Percentiles rank a stretch among this genome's conserved stretches.
phyloP scores from a whole-genome alignment of 2,888 invertebrate genomes.

The Pyralis farinalis region DNA sequence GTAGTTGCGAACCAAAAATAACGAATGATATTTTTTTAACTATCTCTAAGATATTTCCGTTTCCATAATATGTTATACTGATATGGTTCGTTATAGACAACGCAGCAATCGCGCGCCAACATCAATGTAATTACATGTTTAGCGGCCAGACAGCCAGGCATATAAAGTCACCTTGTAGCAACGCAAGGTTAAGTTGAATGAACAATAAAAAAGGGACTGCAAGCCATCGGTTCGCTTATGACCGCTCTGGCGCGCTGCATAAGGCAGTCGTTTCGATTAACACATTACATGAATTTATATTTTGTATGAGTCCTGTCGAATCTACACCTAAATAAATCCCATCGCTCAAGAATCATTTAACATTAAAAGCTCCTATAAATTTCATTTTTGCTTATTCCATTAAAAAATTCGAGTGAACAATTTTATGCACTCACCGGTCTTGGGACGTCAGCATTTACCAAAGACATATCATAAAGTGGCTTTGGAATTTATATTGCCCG shows the following conservation, averaged over 20 bases:
- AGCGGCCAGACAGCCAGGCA: constrained; percentile 73
- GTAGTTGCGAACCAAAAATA: constrained; percentile 19
- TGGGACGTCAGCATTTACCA: background rate
- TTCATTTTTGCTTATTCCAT: background rate
- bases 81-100: constrained; percentile 69
- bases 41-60: constrained; percentile 1
- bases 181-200: constrained; percentile 74
- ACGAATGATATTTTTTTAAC: constrained; percentile 14
- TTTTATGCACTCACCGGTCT: background rate
- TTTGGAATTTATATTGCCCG: background rate
- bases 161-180: constrained; percentile 76
- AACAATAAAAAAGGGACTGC: constrained; percentile 65
- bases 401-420: background rate
- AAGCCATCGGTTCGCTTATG: constrained; percentile 30
- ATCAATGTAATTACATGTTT: constrained; percentile 72
- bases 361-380: constrained; percentile 1
- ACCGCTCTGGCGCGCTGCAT: background rate
- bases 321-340: too few relatives aligned
- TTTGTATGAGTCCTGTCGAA: constrained; percentile 2
- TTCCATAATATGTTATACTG: constrained; percentile 23
- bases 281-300: constrained; percentile 14
- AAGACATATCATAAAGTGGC: too few relatives aligned
- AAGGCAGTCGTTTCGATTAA: constrained; percentile 3
- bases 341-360: constrained; percentile 1
- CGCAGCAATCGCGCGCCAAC: constrained; percentile 60